A percentile compares a stretch with the other conserved stretches of the same genome.
Conservation (phyloP, 2,113 vertebrate species). For the Sclerurus mexicanus region DNA sequence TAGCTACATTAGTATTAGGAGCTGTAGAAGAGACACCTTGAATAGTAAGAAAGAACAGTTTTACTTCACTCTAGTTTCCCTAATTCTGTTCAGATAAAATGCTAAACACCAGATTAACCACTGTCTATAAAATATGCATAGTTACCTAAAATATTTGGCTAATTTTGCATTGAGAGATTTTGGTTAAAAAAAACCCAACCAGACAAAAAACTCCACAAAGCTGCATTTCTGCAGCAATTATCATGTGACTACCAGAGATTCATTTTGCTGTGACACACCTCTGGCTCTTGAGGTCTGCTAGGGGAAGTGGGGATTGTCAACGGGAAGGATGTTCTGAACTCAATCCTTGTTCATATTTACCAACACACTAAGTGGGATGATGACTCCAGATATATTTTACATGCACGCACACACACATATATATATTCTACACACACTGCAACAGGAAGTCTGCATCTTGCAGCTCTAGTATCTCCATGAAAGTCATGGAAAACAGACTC, state of each 20-base stretch:
- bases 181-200: background rate
- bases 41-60: background rate
- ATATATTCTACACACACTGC: background rate
- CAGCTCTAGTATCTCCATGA: background rate
- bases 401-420: accelerated
- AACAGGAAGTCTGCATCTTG: background rate
- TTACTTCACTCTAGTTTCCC: background rate
- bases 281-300: background rate
- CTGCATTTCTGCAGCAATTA: background rate
- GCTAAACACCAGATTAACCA: background rate
- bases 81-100: background rate
- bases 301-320: background rate
- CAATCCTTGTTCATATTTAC: background rate
- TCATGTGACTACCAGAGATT: accelerated
- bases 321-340: background rate
- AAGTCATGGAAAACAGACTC: accelerated
- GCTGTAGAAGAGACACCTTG: slow-evolving; percentile 70
- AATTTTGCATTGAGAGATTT: background rate
- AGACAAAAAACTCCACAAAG: background rate
- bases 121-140: background rate
- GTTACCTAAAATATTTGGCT: background rate
- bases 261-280: background rate
- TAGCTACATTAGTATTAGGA: slow-evolving; percentile 74
- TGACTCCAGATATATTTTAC: accelerated
- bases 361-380: background rate